A percentile compares a stretch with the other conserved stretches of the same genome.
Evolutionary conservation across 2,888 invertebrate species (phyloP).

Genomic region (Caenorhabditis uteleia): DNA sequence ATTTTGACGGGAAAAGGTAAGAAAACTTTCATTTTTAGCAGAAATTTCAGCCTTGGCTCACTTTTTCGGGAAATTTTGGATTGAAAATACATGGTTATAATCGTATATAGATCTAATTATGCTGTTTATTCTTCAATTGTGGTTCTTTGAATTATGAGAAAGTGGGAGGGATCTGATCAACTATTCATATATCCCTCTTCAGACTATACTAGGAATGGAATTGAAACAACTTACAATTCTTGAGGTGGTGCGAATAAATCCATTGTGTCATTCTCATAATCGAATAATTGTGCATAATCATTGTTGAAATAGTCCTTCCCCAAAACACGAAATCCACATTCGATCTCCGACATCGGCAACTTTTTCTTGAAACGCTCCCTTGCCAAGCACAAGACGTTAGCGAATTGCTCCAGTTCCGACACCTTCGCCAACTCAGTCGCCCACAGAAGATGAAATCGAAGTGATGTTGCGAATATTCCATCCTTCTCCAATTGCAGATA

Average conservation of each 20-base stretch:
- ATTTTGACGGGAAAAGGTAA: too few relatives aligned
- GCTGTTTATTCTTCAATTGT: constrained; percentile 7
- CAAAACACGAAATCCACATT: constrained; percentile 25
- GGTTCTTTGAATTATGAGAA: constrained; percentile 7
- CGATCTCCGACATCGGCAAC: constrained; percentile 1
- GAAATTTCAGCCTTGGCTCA: too few relatives aligned
- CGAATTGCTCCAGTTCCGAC: constrained; percentile 9
- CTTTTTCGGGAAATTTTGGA: not conserved
- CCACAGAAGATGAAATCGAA: constrained; percentile 48
- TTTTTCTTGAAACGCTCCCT: not conserved
- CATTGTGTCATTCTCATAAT: constrained; percentile 21
- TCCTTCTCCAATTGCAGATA: constrained; percentile 40
- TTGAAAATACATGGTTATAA: constrained; percentile 6
- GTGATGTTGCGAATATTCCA: constrained; percentile 36
- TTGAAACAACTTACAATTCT: too few relatives aligned
- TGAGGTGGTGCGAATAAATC: constrained; percentile 7
- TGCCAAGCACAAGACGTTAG: constrained; percentile 14
- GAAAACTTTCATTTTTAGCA: too few relatives aligned
- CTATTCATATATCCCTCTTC: too few relatives aligned
- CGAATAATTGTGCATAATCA: constrained; percentile 7
- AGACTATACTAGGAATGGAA: too few relatives aligned
- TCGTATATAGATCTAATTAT: constrained; percentile 9
- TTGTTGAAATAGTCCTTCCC: constrained; percentile 24
- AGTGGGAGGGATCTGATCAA: too few relatives aligned
- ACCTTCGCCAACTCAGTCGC: constrained; percentile 38